Evolutionary conservation across 2,797 vertebrate genomes (phyloP).

Genomic region (Cygnus olor): DNA sequence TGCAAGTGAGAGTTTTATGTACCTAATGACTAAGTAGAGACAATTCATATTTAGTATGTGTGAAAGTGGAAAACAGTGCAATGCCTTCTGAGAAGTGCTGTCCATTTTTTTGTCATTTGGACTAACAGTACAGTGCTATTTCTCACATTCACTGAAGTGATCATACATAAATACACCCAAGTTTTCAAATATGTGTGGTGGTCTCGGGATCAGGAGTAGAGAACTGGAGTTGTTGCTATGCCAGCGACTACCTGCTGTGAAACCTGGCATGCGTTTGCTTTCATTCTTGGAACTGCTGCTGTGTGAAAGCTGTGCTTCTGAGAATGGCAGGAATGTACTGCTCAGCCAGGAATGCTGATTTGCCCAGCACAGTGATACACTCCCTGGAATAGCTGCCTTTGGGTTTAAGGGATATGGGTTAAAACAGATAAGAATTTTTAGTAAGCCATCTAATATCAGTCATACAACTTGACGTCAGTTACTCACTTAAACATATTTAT

Average conservation of each 20-base stretch:
- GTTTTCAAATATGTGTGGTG: not conserved
- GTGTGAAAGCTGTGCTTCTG: not conserved
- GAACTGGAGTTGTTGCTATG: not conserved
- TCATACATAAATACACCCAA: not conserved
- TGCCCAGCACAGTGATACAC: not conserved
- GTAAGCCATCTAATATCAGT: not conserved
- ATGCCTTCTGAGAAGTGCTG: not conserved
- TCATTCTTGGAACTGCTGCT: not conserved
- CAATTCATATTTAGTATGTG: not conserved
- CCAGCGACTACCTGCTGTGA: slow-evolving; percentile 17
- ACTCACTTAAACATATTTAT: not conserved
- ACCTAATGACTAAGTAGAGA: not conserved
- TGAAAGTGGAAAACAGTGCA: not conserved
- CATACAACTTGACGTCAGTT: not conserved
- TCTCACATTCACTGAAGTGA: not conserved
- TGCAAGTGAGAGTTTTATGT: not conserved
- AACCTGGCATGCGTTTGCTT: not conserved
- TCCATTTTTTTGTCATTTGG: not conserved
- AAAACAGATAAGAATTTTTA: not conserved
- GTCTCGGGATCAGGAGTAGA: not conserved
- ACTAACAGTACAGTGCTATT: not conserved
- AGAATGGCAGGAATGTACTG: slow-evolving; percentile 5
- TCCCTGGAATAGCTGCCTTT: slow-evolving; percentile 17
- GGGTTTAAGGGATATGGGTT: slow-evolving; percentile 3
- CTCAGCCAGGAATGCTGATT: not conserved